Base-by-base conservation (phyloP, 2,797 vertebrate species). In the Hyperoplus lanceolatus region DNA sequence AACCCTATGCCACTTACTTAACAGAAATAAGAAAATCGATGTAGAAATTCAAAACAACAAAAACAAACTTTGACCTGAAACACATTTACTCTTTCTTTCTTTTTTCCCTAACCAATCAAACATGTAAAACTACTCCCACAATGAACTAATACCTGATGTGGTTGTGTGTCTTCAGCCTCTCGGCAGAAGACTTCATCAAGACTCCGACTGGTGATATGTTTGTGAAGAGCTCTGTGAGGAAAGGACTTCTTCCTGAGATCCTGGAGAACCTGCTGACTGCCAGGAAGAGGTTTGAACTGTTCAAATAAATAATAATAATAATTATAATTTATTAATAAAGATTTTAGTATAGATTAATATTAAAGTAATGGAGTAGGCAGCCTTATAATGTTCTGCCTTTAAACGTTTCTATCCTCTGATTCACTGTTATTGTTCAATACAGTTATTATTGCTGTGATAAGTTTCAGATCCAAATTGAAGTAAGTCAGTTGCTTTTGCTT, bases 231-330 rank as follows among this genome's bases (percentile, higher is more conserved):
- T 96, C 95, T 0, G 91, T 97, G 82, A 95, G 96, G 79, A 98
- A 98, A 83, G 97, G 97, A 29, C 96, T 98, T 62, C 94, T 98
- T 6, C 97, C 97, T 0, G 97, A 98, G 90, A 97, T 98, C 90
- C 89, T 98, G 88, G 97, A 98, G 92, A 97, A 96, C 80, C 93
- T 98, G 75, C 94, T 98, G 75, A 90, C 96, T 1, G 97, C 97
- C 77, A 95, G 97, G 49, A 98, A 97, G 87, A 96, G 94, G 97
- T 97, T 88, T 65, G 71, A 75, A 15, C 21, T n/a, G 3, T 83
- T 69, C 10, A 45, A 54, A 67, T 57, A 29, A 6, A 39, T 45
- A 16, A 6, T 45, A 16, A 6, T 45, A 60, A 12, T 29, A 29
- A 29, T 29, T 29, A 29, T 29, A 29, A 29, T 29, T 29, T 29